Evolutionary conservation across 1,140 invertebrate genomes (phyloP), one percentile per base, ranked within the genome.

Genomic region (Reticulitermes speratus): DNA sequence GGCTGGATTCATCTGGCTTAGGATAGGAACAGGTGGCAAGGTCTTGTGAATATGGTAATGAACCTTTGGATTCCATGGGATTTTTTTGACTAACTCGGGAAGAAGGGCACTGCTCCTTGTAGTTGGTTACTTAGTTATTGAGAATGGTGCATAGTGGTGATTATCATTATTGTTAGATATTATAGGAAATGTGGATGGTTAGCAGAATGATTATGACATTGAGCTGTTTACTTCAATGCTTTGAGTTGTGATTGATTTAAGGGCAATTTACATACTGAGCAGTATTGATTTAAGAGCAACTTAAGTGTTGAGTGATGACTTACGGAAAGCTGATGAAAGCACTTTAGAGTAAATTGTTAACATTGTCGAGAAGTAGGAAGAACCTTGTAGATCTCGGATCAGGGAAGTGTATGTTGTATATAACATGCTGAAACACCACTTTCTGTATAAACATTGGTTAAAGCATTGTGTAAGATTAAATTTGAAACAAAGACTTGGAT

Each of bases 351-450:
- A 75, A 75, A 55, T 55, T 55, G 19, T 55, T 55, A 55, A 21
- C n/a, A 30, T 75, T 25, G 59, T 65, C 1, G 65, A 30, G n/a
- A 75, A 75, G n/a, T 30, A 75, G 65, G 19, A 55, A 16, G 65
- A 75, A n/a, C 8, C n/a, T 75, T 75, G 65, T n/a, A 75, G n/a
- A n/a, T 75, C n/a, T 75, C 65, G 7, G 65, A 75, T 75, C 6
- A 30, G 30, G 14, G 6, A 75, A 75, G 65, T 75, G 65, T 75
- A n/a, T 75, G n/a, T 75, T 75, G 65, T 75, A 75, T 75, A 75
- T 75, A 75, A 75, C 65, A 75, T 75, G 65, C n/a, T 75, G n/a
- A 75, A 75, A 75, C 65, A 75, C n/a, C 65, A 75, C 65, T 75
- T 30, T 30, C 30, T 75, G 19, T 55, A 75, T 75, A 75, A 75